A percentile compares a stretch with the other conserved stretches of the same genome.
These are phyloP conservation scores for Spodoptera picta DNA, from an alignment of 2,888 invertebrate species.

Conservation along the genomic window DNA sequence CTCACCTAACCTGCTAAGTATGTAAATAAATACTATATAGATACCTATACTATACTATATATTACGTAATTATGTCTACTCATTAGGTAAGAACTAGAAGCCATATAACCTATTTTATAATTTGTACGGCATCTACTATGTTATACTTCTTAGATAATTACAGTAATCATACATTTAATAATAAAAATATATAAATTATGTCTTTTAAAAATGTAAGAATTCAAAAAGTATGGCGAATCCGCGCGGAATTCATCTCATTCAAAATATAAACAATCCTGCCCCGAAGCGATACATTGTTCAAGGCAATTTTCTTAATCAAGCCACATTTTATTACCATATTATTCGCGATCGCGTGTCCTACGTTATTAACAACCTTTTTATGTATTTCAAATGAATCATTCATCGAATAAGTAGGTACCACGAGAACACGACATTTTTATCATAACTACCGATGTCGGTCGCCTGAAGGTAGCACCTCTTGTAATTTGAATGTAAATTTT, in stretches of 20 bases:
- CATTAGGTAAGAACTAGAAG: not conserved
- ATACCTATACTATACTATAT: too few species aligned
- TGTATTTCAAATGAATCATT: conserved; percentile 64
- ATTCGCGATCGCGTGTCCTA: conserved; percentile 74
- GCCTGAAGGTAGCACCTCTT: conserved; percentile 26
- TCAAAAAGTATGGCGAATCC: conserved; percentile 45
- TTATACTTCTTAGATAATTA: too few species aligned
- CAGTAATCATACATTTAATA: too few species aligned
- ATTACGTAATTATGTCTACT: not conserved
- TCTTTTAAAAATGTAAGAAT: conserved; percentile 18
- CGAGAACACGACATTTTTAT: conserved; percentile 57
- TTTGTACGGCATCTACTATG: too few species aligned
- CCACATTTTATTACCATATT: conserved; percentile 64
- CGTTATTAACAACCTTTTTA: conserved; percentile 63
- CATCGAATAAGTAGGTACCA: conserved; percentile 49
- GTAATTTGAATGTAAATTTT: conserved; percentile 25
- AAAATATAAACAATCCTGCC: conserved; percentile 64
- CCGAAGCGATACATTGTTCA: conserved; percentile 66
- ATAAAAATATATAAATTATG: too few species aligned
- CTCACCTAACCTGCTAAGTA: too few species aligned
- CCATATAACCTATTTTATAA: too few species aligned
- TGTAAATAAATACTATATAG: too few species aligned
- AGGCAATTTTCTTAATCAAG: conserved; percentile 70
- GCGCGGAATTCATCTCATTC: conserved; percentile 55
- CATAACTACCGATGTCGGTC: conserved; percentile 42